Base-by-base conservation (phyloP, 2,113 vertebrate genomes). In the Plecotus auritus region DNA sequence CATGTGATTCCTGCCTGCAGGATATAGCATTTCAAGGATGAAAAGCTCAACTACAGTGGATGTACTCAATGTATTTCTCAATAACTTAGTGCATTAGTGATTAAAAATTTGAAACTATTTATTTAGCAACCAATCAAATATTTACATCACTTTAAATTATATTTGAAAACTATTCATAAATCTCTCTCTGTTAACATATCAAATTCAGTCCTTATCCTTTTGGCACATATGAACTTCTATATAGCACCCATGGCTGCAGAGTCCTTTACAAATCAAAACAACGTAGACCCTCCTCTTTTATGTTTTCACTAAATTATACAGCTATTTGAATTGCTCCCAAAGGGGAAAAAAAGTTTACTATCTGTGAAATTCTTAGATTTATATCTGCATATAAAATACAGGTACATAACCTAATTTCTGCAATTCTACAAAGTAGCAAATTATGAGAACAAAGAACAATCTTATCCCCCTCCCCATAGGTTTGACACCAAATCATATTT, bases 91-190 rank as follows among this genome's bases (percentile, higher is more conserved):
- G 28, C 66, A 86, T n/a, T 64, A 88, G 2, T 85, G 42, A 92
- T 92, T 66, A 93, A 32, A 90, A n/a, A 22, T 67, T 83, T 94
- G 9, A 87, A 90, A 67, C 54, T 61, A 72, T 42, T 80, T 85
- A 28, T 64, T 89, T 42, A 85, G 72, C 47, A 45, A 82, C 28
- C 69, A 85, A 82, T 81, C 81, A 80, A 76, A 91, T 18, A 45
- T 95, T 92, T 74, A 64, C 1, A 37, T 85, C 23, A n/a, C 11
- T 83, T 80, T n/a, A 92, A 90, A 92, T 95, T 67, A 22, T 83
- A 90, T 91, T 93, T 69, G 32, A 89, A n/a, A 16, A 80, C 26
- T 74, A 40, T 42, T 92, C 30, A 20, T 70, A 90, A 92, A 80
- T 84, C 12, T 90, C 18, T 88, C 30, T 64, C 14, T 90, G 7